Evolutionary conservation across 2,888 invertebrate species (phyloP).

Genomic region (Palloptera scutellata): DNA sequence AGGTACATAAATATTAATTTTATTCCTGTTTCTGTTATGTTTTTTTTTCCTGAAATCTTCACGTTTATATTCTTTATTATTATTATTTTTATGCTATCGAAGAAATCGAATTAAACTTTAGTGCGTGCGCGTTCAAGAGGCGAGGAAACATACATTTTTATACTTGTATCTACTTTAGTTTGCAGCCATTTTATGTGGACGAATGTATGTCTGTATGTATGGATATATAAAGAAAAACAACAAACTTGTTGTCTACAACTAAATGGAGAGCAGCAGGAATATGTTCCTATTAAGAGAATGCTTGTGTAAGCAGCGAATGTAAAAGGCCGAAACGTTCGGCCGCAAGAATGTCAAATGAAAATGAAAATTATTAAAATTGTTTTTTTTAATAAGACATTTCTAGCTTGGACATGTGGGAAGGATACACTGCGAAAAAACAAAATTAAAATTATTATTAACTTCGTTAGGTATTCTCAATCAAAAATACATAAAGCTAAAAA

Average conservation of each 20-base stretch:
- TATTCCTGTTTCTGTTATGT: background rate
- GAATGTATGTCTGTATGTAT: background rate
- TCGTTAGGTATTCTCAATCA: too few species aligned
- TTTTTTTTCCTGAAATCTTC: background rate
- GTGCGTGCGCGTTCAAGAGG: conserved; percentile 32
- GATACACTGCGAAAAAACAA: too few species aligned
- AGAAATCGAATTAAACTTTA: conserved; percentile 38
- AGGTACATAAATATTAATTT: conserved; percentile 29
- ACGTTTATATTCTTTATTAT: background rate
- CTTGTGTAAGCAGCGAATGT: too few species aligned
- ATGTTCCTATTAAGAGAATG: background rate
- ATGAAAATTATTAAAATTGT: conserved; percentile 24
- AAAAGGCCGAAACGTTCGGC: background rate
- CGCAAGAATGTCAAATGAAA: conserved; percentile 11
- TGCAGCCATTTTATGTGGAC: background rate
- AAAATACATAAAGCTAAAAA: too few species aligned
- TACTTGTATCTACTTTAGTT: background rate
- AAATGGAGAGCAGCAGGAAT: background rate
- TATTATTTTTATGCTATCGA: conserved; percentile 14
- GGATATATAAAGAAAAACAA: too few species aligned
- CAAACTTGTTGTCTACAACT: too few species aligned
- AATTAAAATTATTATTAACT: too few species aligned
- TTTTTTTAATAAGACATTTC: background rate
- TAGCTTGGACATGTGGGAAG: too few species aligned
- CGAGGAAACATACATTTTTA: conserved; percentile 18